phyloP scores from a whole-genome alignment of 2,113 vertebrate species.

The Cheilinus undulatus region DNA sequence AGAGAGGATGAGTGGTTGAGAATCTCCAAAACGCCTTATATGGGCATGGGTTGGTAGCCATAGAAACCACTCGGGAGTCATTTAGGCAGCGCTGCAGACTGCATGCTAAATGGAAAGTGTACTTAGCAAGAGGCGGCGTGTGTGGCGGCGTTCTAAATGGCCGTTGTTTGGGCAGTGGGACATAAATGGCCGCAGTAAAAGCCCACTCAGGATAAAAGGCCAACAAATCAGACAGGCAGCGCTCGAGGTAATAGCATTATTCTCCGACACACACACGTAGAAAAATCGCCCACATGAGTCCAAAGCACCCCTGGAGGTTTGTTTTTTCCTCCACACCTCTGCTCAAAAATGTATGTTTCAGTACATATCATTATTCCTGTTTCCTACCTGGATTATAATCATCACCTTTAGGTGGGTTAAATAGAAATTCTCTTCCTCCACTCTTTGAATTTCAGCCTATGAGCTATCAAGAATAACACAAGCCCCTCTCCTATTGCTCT shows the following conservation, averaged over 20 bases:
- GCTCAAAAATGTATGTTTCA: slow-evolving; percentile 12
- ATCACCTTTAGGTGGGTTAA: slow-evolving; percentile 28
- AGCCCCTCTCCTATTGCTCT: slow-evolving; percentile 51
- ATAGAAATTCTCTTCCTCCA: slow-evolving; percentile 15
- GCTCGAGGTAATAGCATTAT: slow-evolving; percentile 59
- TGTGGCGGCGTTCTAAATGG: slow-evolving; percentile 73
- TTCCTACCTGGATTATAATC: slow-evolving; percentile 7
- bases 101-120: slow-evolving; percentile 96
- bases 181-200: slow-evolving; percentile 80
- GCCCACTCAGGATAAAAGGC: slow-evolving; percentile 80
- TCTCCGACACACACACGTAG: slow-evolving; percentile 26
- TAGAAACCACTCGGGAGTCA: slow-evolving; percentile 80
- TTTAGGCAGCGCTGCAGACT: slow-evolving; percentile 78
- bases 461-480: slow-evolving; percentile 45
- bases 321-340: slow-evolving; percentile 8
- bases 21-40: slow-evolving; percentile 76
- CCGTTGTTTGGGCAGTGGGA: slow-evolving; percentile 77
- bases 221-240: slow-evolving; percentile 76
- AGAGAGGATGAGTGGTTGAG: slow-evolving; percentile 59
- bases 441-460: slow-evolving; percentile 49
- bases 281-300: slow-evolving; percentile 47
- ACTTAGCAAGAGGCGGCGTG: slow-evolving; percentile 66
- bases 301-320: slow-evolving; percentile 20
- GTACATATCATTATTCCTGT: slow-evolving; percentile 1
- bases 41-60: slow-evolving; percentile 77